Evolutionary conservation across 2,113 vertebrate species (phyloP), one percentile per base, ranked within the genome.

Genomic region (Regulus satrapa): DNA sequence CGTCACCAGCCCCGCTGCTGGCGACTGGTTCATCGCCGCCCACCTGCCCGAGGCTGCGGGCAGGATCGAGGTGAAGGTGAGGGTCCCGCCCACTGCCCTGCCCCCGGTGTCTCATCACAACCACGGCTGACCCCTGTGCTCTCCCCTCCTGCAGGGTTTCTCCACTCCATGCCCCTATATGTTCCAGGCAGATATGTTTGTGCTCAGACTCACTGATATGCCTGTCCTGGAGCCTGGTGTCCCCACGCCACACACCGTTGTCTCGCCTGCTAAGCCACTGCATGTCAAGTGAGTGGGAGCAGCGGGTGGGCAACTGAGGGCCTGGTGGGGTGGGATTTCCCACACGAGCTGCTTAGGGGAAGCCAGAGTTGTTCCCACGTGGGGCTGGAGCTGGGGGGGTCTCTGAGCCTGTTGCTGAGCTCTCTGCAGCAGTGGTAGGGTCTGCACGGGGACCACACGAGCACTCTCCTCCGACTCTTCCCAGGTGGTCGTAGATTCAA

Each of bases 31-130:
- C 67, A 81, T 99, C 1, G 99, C 98, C 1, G 99, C 99, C 31
- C 99, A 99, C 85, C 97, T 99, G 75, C 99, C 99, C 3, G 97
- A 98, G 74, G 98, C 99, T 12, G 98, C 98, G 5, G 98, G 99
- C 28, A 99, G 98, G 96, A 99, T 99, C 18, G 98, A 99, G 91
- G 98, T 99, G 77, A 99, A 99, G 99, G 99, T 99, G 82, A 96
- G 97, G 34, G 7, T 28, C 52, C 46, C 12, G 43, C 10, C 19
- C 41, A 0, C 0, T 2, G 14, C 45, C 38, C 41, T 73, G 61
- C 40, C 61, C 34, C 1, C 5, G 4, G 18, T 19, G 34, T 46
- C 71, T 88, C 4, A 1, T 29, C 72, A 12, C 54, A 10, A 3
- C 67, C 76, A 6, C 58, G 4, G 49, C 92, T 90, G 77, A 88